These are phyloP conservation scores for cattle (Bos taurus) DNA, from an alignment of 2,113 vertebrate genomes.

Conservation along the genomic window DNA sequence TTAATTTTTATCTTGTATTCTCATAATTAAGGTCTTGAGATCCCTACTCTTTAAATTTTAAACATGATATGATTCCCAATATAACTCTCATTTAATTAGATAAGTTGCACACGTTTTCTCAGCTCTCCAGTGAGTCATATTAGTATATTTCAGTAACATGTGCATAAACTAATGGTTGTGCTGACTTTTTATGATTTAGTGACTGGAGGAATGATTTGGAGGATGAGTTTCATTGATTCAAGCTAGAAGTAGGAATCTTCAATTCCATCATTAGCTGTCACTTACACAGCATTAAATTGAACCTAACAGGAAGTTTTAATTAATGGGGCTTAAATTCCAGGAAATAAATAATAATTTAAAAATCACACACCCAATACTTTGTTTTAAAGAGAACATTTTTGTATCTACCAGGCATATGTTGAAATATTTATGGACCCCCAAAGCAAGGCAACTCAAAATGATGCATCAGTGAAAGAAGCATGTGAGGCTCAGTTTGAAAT, in stretches of 20 bases:
- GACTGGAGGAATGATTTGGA: background rate
- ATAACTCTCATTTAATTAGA: background rate
- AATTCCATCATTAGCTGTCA: background rate
- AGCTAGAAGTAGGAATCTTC: background rate
- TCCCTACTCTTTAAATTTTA: background rate
- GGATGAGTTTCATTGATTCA: background rate
- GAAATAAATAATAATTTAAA: background rate
- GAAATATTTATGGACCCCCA: background rate
- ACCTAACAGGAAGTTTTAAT: background rate
- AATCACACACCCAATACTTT: background rate
- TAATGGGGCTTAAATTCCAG: background rate
- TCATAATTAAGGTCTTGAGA: background rate
- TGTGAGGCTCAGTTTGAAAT: background rate
- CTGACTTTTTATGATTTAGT: background rate
- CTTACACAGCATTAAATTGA: background rate
- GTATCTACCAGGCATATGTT: background rate
- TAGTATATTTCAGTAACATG: background rate
- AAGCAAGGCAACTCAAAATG: background rate
- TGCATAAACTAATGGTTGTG: background rate
- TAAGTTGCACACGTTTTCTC: background rate
- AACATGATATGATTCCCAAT: too few relatives aligned
- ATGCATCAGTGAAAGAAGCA: background rate
- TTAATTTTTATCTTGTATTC: background rate
- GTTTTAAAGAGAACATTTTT: background rate
- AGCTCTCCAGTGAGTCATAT: background rate